Conservation (phyloP, 2,888 invertebrate species). For the Malthinus seriepunctatus region DNA sequence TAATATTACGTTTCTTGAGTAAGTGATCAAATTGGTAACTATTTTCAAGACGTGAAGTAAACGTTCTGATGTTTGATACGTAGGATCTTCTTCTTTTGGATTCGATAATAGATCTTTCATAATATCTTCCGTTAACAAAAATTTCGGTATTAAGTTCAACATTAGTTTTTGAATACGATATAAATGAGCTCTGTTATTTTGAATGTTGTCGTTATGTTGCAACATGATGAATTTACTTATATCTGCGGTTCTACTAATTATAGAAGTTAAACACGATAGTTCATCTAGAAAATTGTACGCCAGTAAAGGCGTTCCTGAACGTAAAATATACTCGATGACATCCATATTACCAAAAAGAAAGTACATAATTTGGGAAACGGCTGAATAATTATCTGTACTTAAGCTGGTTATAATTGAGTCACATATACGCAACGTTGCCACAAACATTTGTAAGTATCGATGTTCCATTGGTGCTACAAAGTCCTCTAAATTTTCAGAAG, state of each 20-base stretch:
- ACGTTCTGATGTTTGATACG: constrained; percentile 48
- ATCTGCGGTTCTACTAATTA: constrained; percentile 50
- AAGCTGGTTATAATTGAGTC: constrained; percentile 81
- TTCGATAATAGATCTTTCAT: constrained; percentile 51
- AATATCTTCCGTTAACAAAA: constrained; percentile 57
- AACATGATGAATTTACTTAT: constrained; percentile 47
- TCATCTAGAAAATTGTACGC: constrained; percentile 71
- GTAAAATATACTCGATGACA: constrained; percentile 75
- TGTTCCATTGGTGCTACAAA: constrained; percentile 67
- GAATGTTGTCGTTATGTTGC: constrained; percentile 47
- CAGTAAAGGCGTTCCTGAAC: constrained; percentile 69
- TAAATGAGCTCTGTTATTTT: constrained; percentile 62
- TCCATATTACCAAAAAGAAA: constrained; percentile 82
- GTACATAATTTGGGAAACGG: constrained; percentile 78
- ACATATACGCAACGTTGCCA: constrained; percentile 81
- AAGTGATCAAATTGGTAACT: constrained; percentile 71
- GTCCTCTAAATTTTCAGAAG: constrained; percentile 43
- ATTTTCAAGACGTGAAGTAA: constrained; percentile 62
- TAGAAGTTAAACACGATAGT: constrained; percentile 71
- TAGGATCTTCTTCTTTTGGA: constrained; percentile 32
- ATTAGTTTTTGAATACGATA: constrained; percentile 74
- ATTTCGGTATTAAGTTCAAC: constrained; percentile 74
- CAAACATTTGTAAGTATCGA: constrained; percentile 80
- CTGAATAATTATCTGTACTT: constrained; percentile 82
- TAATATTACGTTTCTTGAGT: constrained; percentile 68